phyloP scores from a whole-genome alignment of 2,113 vertebrate species.

The Dromaius novaehollandiae region DNA sequence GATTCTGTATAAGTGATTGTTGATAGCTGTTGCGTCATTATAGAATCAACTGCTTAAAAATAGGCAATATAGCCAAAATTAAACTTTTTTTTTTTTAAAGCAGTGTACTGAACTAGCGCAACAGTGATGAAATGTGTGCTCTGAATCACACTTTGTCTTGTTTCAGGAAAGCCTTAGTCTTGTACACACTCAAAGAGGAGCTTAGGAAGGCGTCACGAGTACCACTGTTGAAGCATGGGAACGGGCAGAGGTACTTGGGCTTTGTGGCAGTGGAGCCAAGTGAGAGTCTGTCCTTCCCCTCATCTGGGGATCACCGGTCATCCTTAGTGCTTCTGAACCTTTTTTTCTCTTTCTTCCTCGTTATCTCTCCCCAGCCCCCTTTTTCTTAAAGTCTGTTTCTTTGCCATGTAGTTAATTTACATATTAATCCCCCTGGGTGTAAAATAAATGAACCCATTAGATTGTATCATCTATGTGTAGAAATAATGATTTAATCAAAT shows the following conservation, averaged over 20 bases:
- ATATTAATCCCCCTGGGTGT: background rate
- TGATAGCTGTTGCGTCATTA: no score
- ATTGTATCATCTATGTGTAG: background rate
- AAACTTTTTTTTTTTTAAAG: no score
- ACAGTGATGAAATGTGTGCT: no score
- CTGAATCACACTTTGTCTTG: no score
- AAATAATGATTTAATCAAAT: slow-evolving; percentile 47
- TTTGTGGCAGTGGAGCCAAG: background rate
- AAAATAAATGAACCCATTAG: slow-evolving; percentile 3
- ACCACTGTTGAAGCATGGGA: fast-evolving
- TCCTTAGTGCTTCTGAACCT: fast-evolving
- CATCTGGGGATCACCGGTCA: fast-evolving
- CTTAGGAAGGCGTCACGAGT: fast-evolving
- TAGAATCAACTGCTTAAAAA: no score
- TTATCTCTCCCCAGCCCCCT: no score
- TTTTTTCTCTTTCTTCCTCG: background rate
- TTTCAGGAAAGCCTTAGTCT: no score
- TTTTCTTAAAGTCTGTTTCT: background rate
- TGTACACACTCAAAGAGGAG: no score
- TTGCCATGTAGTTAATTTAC: background rate
- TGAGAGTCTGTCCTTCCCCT: fast-evolving
- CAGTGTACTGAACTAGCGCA: no score
- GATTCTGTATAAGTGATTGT: no score
- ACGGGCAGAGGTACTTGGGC: fast-evolving
- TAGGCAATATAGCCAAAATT: no score